phyloP scores from a whole-genome alignment of 2,113 vertebrate species.

The Syngnathus typhle region DNA sequence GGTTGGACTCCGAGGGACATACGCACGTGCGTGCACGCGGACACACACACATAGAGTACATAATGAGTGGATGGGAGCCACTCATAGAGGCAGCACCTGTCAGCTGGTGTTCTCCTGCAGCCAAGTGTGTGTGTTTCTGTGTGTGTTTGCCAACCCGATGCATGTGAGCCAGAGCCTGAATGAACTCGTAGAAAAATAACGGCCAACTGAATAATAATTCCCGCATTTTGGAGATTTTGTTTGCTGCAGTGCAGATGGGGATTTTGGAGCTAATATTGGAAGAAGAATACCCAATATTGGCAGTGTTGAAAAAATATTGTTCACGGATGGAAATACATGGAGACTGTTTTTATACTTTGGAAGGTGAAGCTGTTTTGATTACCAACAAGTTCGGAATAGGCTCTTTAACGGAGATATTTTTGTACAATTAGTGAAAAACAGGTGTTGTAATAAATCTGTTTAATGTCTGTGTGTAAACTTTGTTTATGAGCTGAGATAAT shows the following conservation, averaged over 20 bases:
- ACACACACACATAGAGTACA: background rate
- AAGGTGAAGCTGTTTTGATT: background rate
- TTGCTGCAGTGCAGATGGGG: background rate
- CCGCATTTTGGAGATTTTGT: background rate
- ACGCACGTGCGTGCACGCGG: constrained; percentile 33
- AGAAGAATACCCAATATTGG: background rate
- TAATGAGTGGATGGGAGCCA: constrained; percentile 5
- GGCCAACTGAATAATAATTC: background rate
- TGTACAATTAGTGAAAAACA: background rate
- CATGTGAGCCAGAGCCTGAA: background rate
- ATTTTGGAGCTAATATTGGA: background rate
- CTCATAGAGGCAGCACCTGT: constrained; percentile 12
- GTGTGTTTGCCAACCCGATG: background rate
- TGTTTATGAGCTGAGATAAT: background rate
- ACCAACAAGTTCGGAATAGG: background rate
- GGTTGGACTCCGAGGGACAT: constrained; percentile 13
- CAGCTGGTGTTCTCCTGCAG: constrained; percentile 12
- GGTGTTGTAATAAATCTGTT: background rate
- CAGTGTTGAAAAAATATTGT: background rate
- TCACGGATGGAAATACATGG: no score
- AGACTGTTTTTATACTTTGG: background rate
- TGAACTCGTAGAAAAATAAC: background rate
- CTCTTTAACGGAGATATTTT: background rate
- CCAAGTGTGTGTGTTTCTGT: constrained; percentile 7
- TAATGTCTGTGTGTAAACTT: background rate